Percentiles rank a stretch among this genome's conserved stretches.
Conservation (phyloP, 2,888 invertebrate species). For the Caenorhabditis sp. region DNA sequence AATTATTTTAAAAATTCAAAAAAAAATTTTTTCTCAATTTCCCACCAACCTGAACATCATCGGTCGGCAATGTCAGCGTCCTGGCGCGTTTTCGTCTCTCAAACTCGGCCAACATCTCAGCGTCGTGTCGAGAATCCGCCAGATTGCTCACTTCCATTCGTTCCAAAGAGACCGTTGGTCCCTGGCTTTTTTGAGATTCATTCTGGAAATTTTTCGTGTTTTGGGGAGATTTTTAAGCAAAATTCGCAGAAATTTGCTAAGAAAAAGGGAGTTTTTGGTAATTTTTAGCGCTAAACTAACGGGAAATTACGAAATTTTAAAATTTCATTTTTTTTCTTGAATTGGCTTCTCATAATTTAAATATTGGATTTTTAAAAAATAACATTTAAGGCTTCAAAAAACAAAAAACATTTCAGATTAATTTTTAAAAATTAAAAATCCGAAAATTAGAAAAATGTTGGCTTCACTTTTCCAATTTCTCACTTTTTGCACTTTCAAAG, state of each 20-base stretch:
- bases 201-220: constrained; percentile 25
- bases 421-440: no score
- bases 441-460: no score
- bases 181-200: constrained; percentile 12
- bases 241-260: neutral
- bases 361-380: neutral
- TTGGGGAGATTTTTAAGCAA: neutral
- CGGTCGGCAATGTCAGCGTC: constrained; percentile 97
- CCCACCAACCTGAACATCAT: constrained; percentile 89
- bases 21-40: neutral
- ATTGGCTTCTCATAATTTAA: neutral
- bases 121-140: constrained; percentile 60
- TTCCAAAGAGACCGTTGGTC: constrained; percentile 39
- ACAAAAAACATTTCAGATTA: no score
- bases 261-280: neutral
- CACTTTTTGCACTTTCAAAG: no score
- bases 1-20: constrained; percentile 4
- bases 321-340: no score
- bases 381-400: no score
- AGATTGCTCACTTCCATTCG: constrained; percentile 63
- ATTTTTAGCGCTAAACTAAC: neutral
- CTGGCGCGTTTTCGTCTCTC: constrained; percentile 93
- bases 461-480: no score
- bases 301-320: no score
- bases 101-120: constrained; percentile 91